phyloP scores from a whole-genome alignment of 2,113 vertebrate genomes.

The Patagioenas fasciata region DNA sequence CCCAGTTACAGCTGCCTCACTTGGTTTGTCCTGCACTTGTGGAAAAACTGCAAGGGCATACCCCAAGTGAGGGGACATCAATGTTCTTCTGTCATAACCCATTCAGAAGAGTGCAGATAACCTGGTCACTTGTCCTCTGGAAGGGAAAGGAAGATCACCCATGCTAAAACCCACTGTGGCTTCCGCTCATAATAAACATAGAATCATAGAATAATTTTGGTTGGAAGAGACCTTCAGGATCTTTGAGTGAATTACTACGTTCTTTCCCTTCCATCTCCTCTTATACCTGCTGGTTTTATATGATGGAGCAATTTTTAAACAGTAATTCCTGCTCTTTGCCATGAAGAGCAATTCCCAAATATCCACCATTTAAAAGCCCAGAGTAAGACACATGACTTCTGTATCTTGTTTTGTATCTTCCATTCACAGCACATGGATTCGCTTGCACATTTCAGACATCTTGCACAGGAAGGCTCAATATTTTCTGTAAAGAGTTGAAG shows the following conservation, averaged over 20 bases:
- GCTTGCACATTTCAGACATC: background rate
- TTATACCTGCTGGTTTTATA: background rate
- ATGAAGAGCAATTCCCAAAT: background rate
- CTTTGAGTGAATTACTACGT: background rate
- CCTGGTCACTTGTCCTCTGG: background rate
- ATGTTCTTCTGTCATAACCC: background rate
- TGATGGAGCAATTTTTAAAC: background rate
- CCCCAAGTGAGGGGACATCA: accelerated
- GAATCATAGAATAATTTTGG: too few relatives aligned
- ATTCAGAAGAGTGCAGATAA: background rate
- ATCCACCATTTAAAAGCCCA: background rate
- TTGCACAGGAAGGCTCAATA: background rate
- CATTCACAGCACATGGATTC: background rate
- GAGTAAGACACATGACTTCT: background rate
- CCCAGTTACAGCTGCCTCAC: background rate
- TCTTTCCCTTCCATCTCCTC: background rate
- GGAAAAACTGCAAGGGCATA: background rate
- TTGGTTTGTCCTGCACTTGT: background rate
- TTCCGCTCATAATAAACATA: background rate
- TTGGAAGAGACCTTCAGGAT: too few relatives aligned
- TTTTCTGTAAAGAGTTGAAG: background rate
- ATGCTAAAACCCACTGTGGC: background rate
- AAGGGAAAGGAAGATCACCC: background rate
- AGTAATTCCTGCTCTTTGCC: background rate
- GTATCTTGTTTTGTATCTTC: background rate